Base-by-base conservation (phyloP, 2,888 invertebrate species). In the Prosapia bicincta region DNA sequence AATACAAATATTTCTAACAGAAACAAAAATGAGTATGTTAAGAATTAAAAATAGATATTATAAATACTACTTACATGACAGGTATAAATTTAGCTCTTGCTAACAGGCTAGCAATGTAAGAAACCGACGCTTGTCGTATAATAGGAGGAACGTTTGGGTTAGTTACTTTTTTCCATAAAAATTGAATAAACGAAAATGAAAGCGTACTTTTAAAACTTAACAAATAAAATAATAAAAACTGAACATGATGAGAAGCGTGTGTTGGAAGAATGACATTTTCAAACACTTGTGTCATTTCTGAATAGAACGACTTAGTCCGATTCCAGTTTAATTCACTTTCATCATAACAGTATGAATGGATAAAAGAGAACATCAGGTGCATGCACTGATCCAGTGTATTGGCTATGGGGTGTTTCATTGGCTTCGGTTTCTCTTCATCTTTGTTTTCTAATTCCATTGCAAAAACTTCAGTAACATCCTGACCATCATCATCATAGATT, bases 241-340 rank as follows among this genome's bases (percentile, higher is more conserved):
- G 95, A 1, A 92, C 89, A 83, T 94, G 93, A 83, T 91, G 90
- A 38, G 92, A 93, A 28, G 92, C 93, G 84, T 95, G 91, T 0
- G 96, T 96, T 0, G 93, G 93, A 77, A 98, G 85, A 79, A 98
- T 89, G 43, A 93, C 87, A 82, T 89, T 90, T 81, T 97, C 94
- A 84, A 97, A 98, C 1, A 91, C 88, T 78, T 86, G 86, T 77
- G 95, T 82, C 69, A 91, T 80, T 78, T 91, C 89, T 38, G 87
- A 84, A 82, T 90, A 92, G 25, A 92, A 82, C 13, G 87, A 85
- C 83, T 90, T 90, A 10, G 91, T 86, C 66, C 87, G 87, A 0
- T 89, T 88, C 84, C 87, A 88, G 78, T 88, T 85, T 69, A 89
- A 82, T 77, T 86, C 84, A 30, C 86, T 85, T 69, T 83, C 82